Evolutionary conservation across 2,888 invertebrate species (phyloP), one percentile per base, ranked within the genome.

Genomic region (Mechanitis mazaeus): DNA sequence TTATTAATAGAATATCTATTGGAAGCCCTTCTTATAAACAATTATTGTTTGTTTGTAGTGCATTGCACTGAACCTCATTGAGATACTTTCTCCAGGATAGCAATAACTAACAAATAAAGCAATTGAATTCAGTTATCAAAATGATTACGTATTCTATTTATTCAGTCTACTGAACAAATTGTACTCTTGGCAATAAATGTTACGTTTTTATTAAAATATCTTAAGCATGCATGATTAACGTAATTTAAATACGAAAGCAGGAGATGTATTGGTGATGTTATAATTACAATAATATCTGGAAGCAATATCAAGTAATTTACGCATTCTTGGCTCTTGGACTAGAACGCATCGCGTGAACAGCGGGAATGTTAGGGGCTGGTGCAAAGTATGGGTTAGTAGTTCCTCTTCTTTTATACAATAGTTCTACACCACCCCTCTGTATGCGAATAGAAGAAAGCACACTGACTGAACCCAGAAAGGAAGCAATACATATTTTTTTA

Each of bases 301-400:
- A 71, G 73, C 73, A 70, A 72, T 81, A 82, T 83, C 80, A 68
- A 72, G 67, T 64, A 69, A 78, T 81, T 78, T 74, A 72, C 73
- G 74, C 84, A 85, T 86, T 80, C 84, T 77, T 76, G 75, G 69
- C 71, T 68, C 72, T 65, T 72, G 72, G 80, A 77, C 71, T 80
- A 77, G 81, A 85, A 84, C 80, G 65, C 78, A 81, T 86, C 81
- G 87, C 87, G 85, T 86, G 87, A 69, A 71, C 73, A 45, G 60
- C 55, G 61, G 77, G 83, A 83, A 84, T 83, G 79, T 65, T 61
- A 64, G 42, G 67, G 62, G 45, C 28, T 50, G 50, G 45, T 69
- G 73, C 67, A 76, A 76, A 68, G 65, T 45, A 71, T 31, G 62
- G 50, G 45, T 33, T 6, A 46, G n/a, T 55, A n/a, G 31, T 35